Percentiles rank a stretch among this genome's conserved stretches.
Conservation (phyloP, 2,888 invertebrate species). For the Netelia inedita region DNA sequence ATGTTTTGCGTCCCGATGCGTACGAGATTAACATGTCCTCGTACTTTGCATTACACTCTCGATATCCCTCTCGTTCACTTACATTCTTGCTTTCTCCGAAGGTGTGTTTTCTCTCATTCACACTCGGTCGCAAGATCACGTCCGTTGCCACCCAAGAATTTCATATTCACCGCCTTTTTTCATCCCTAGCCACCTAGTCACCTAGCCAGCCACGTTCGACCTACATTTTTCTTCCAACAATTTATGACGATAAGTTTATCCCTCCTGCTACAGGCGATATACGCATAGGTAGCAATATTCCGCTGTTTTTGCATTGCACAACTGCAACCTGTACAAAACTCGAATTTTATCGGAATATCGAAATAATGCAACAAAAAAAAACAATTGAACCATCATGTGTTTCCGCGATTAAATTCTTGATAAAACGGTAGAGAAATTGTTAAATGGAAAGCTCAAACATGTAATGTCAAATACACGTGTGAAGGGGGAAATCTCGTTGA, state of each 20-base stretch:
- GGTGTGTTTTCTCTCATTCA: background rate
- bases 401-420: background rate
- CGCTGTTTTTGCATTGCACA: too few species aligned
- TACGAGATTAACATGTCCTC: slow-evolving; percentile 42
- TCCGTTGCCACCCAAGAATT: background rate
- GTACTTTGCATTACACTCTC: slow-evolving; percentile 25
- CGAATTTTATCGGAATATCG: background rate
- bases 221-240: background rate
- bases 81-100: background rate
- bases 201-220: background rate
- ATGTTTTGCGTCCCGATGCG: slow-evolving; percentile 22
- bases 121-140: background rate
- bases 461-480: background rate
- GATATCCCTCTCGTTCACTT: background rate
- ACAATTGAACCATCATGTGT: background rate
- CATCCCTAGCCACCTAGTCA: background rate
- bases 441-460: background rate
- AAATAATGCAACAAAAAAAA: background rate
- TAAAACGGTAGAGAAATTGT: background rate
- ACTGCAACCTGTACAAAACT: background rate
- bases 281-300: too few species aligned
- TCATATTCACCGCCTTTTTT: background rate
- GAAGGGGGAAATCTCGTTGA: background rate
- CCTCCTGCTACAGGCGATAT: background rate
- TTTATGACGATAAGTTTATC: background rate